These are phyloP conservation scores for Corythaixoides concolor DNA, from an alignment of 2,113 vertebrate genomes.

Conservation along the genomic window DNA sequence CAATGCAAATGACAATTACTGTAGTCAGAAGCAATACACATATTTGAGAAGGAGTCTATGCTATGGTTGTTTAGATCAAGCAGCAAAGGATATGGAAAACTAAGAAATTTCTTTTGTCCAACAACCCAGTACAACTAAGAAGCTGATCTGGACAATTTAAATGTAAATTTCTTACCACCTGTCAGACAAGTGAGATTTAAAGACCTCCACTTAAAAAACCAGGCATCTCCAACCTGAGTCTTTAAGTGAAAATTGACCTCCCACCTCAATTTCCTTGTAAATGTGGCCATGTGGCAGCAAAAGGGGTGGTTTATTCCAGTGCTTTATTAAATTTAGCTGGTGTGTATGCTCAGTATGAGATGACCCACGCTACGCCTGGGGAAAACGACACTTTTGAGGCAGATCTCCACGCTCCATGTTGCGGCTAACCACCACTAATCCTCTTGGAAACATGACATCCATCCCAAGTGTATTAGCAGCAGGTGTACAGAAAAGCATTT, in stretches of 20 bases:
- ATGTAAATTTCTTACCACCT: conserved; percentile 39
- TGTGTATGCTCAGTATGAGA: neutral
- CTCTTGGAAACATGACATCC: fast-evolving
- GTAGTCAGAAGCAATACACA: neutral
- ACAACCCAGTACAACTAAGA: neutral
- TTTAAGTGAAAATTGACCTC: conserved; percentile 19
- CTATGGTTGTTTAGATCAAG: neutral
- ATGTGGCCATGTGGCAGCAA: neutral
- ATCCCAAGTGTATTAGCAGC: neutral
- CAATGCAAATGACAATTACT: neutral
- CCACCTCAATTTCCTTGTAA: conserved; percentile 31
- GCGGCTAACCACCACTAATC: neutral
- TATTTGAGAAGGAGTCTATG: neutral
- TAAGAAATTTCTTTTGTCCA: neutral
- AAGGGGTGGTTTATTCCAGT: neutral
- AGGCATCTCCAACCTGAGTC: neutral
- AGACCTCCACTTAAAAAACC: neutral
- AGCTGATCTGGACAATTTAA: conserved; percentile 10
- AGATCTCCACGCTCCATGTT: neutral
- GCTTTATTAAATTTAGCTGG: neutral
- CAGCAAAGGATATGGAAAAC: neutral
- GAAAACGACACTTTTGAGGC: neutral
- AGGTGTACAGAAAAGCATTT: neutral
- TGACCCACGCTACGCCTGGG: neutral
- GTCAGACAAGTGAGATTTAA: conserved; percentile 1